Percentiles rank a stretch among this genome's conserved stretches.
Conservation (phyloP, 2,113 vertebrate species). For the Aphyosemion australe region DNA sequence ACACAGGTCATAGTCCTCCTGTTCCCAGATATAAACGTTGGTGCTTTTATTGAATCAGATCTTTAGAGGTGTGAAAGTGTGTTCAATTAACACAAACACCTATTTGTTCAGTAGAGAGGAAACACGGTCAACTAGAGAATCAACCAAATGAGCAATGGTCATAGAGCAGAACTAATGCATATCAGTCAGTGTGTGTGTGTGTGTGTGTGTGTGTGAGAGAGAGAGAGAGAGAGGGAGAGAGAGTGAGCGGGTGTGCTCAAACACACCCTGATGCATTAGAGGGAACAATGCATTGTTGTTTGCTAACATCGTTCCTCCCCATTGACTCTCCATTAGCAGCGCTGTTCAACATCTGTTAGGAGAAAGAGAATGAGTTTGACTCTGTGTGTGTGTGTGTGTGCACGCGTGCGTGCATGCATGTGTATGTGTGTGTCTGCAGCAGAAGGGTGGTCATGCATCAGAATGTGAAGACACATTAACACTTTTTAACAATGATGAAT, state of each 20-base stretch:
- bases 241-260: slow-evolving; percentile 11
- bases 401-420: slow-evolving; percentile 7
- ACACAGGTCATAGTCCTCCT: no score
- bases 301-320: slow-evolving; percentile 76
- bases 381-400: slow-evolving; percentile 11
- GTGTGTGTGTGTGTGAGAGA: slow-evolving; percentile 12
- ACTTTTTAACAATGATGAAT: slow-evolving; percentile 75
- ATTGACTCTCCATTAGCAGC: slow-evolving; percentile 78
- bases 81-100: slow-evolving; percentile 67
- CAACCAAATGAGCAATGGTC: slow-evolving; percentile 71
- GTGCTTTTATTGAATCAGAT: slow-evolving; percentile 31
- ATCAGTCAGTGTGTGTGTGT: slow-evolving; percentile 31
- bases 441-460: slow-evolving; percentile 67
- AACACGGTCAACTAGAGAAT: slow-evolving; percentile 67
- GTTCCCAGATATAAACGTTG: not conserved
- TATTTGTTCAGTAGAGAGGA: slow-evolving; percentile 69
- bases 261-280: slow-evolving; percentile 48
- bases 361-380: slow-evolving; percentile 25
- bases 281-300: slow-evolving; percentile 66
- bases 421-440: slow-evolving; percentile 46
- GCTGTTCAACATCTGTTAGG: slow-evolving; percentile 80
- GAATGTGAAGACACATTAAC: slow-evolving; percentile 55
- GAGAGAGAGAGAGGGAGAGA: slow-evolving; percentile 7
- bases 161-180: slow-evolving; percentile 70
- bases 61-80: slow-evolving; percentile 41